These are phyloP conservation scores for Sternotherus odoratus DNA, from an alignment of 2,797 vertebrate species.

Conservation along the genomic window DNA sequence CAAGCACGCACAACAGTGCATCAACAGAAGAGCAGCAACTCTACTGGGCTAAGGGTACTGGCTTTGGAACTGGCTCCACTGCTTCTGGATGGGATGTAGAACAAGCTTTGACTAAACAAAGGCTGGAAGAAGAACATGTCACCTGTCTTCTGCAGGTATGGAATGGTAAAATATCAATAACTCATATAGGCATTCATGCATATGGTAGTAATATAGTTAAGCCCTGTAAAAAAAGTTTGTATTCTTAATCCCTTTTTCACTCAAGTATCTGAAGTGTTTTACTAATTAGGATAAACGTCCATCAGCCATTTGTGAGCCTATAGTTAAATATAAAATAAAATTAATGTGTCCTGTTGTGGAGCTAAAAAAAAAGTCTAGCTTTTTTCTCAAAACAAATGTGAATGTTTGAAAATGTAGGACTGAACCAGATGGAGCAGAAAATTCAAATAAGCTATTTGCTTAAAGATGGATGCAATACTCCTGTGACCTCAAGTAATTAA, in stretches of 20 bases:
- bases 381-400: background rate
- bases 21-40: slow-evolving; percentile 96
- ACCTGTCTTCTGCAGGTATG: slow-evolving; percentile 96
- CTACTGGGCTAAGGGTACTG: slow-evolving; percentile 99
- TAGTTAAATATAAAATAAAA: background rate
- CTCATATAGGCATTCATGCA: background rate
- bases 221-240: background rate
- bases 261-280: background rate
- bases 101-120: slow-evolving; percentile 97
- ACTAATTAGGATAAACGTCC: background rate
- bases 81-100: slow-evolving; percentile 99
- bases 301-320: background rate
- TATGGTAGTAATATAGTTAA: background rate
- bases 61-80: slow-evolving; percentile 99
- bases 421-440: background rate
- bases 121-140: slow-evolving; percentile 97
- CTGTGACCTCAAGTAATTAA: background rate
- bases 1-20: slow-evolving; percentile 89
- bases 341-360: background rate
- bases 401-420: background rate
- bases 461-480: background rate
- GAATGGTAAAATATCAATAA: background rate
- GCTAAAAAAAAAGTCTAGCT: background rate
- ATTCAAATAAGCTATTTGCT: background rate
- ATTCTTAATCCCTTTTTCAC: background rate